Conservation (phyloP, 2,797 vertebrate genomes). For the Coracias cyanogaster region DNA sequence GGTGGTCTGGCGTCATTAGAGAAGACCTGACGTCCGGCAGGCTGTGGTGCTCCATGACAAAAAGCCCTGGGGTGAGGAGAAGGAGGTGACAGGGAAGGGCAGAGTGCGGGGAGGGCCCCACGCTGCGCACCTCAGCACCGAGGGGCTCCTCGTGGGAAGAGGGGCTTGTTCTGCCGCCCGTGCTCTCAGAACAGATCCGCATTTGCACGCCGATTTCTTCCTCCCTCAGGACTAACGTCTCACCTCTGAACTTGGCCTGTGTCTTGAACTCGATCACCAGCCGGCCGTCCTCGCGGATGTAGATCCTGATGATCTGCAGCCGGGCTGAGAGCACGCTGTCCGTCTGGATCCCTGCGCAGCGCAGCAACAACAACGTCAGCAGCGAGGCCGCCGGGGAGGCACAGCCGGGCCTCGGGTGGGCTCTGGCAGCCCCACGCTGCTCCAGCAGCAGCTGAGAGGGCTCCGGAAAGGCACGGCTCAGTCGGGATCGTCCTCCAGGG, state of each 20-base stretch:
- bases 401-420: accelerated
- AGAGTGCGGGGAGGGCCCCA: accelerated
- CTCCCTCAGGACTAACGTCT: not conserved
- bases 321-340: slow-evolving; percentile 96
- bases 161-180: not conserved
- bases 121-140: accelerated
- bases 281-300: slow-evolving; percentile 94
- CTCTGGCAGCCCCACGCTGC: not conserved
- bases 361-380: not conserved
- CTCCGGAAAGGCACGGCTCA: not conserved
- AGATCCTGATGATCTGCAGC: slow-evolving; percentile 97
- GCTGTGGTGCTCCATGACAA: slow-evolving; percentile 95
- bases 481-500: not conserved
- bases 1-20: slow-evolving; percentile 92
- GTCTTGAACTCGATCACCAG: slow-evolving; percentile 99
- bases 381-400: not conserved
- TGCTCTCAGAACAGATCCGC: not conserved
- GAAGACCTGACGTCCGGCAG: slow-evolving; percentile 92
- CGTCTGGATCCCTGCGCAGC: slow-evolving; percentile 91
- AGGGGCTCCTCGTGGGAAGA: not conserved
- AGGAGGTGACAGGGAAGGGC: not conserved
- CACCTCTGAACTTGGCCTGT: slow-evolving; percentile 97
- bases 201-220: no score
- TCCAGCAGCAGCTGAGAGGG: not conserved
- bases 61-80: slow-evolving; percentile 85